Conservation (phyloP, 1,140 invertebrate genomes). For the Agraylea sexmaculata region DNA sequence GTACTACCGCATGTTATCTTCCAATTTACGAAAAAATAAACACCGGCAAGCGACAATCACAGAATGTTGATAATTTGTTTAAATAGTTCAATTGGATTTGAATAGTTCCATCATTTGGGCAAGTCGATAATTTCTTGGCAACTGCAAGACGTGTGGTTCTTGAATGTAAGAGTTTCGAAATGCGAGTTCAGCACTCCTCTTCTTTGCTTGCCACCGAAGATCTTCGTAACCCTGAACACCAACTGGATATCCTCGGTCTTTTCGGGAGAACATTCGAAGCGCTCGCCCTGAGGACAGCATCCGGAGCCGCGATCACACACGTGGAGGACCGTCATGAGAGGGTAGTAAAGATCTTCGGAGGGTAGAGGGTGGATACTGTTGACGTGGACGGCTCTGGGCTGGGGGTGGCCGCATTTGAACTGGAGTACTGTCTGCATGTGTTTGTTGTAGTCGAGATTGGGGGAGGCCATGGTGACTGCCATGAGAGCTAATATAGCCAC, state of each 20-base stretch:
- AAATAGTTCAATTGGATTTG: no score
- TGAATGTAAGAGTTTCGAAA: neutral
- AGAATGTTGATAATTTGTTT: no score
- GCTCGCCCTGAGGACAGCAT: neutral
- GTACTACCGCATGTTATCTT: no score
- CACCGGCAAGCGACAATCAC: no score
- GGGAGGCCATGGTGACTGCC: neutral
- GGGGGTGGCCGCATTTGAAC: neutral
- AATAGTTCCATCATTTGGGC: no score
- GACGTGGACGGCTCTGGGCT: neutral
- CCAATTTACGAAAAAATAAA: no score
- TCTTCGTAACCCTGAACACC: neutral
- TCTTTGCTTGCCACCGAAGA: neutral
- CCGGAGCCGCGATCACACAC: conserved; percentile 6
- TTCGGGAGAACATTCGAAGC: neutral
- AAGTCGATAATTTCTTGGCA: no score
- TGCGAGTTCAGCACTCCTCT: neutral
- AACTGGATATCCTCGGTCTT: conserved; percentile 1
- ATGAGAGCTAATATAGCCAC: neutral
- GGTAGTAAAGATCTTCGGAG: neutral
- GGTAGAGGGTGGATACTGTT: neutral
- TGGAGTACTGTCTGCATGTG: neutral
- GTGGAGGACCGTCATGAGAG: conserved; percentile 4
- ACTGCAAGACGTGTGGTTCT: conserved; percentile 7
- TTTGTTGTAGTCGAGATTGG: neutral